These are phyloP conservation scores for Nasonia longicornis DNA, from an alignment of 1,140 invertebrate genomes.

Conservation along the genomic window DNA sequence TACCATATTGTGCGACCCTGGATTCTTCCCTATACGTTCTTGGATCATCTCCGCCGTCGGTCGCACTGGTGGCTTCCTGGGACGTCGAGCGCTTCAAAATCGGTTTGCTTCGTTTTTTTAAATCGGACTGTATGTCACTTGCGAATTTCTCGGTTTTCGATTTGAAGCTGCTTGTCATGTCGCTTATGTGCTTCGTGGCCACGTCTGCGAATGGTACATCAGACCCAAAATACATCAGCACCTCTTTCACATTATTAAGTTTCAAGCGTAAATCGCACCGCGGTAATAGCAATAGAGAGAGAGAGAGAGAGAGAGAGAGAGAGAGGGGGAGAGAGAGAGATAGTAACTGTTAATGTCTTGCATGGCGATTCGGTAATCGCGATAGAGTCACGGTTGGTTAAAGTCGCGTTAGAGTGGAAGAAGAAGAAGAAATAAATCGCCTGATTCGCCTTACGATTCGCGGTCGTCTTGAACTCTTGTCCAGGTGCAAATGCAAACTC, in stretches of 20 bases:
- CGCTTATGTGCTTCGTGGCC: slow-evolving; percentile 74
- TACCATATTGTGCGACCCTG: slow-evolving; percentile 79
- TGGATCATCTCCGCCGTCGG: slow-evolving; percentile 69
- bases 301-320: too few species aligned
- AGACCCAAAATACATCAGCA: slow-evolving; percentile 47
- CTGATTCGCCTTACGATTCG: slow-evolving; percentile 63
- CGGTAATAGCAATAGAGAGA: background rate
- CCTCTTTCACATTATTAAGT: slow-evolving; percentile 37
- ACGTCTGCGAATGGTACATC: slow-evolving; percentile 67
- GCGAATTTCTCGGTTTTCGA: slow-evolving; percentile 79
- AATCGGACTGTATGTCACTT: slow-evolving; percentile 75
- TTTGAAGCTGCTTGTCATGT: slow-evolving; percentile 79
- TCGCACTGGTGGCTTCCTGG: slow-evolving; percentile 57
- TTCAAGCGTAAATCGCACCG: background rate
- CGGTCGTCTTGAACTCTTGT: slow-evolving; percentile 64
- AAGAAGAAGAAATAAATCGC: slow-evolving; percentile 18
- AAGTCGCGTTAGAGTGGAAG: slow-evolving; percentile 17
- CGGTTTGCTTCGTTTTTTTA: slow-evolving; percentile 70
- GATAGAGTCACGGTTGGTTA: background rate
- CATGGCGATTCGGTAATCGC: background rate
- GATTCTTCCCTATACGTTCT: slow-evolving; percentile 80
- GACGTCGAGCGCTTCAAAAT: slow-evolving; percentile 68
- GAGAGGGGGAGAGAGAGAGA: background rate
- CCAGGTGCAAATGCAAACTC: slow-evolving; percentile 71
- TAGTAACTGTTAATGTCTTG: background rate